A percentile compares a stretch with the other conserved stretches of the same genome.
Evolutionary conservation across 1,140 invertebrate species (phyloP).

Genomic region (Meteorus sp.): DNA sequence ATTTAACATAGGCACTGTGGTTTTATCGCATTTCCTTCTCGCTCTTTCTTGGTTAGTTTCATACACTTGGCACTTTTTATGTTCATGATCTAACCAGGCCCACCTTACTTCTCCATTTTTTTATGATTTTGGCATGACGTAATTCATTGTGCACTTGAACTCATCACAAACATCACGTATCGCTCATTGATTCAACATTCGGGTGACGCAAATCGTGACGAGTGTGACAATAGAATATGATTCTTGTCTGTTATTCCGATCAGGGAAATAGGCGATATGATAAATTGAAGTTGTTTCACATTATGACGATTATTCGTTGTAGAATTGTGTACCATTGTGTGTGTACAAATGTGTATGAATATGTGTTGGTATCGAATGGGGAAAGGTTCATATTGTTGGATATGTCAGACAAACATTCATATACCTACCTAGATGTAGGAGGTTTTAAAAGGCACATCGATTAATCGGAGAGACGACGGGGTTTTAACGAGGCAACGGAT

Average conservation of each 20-base stretch:
- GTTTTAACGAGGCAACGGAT: slow-evolving; percentile 48
- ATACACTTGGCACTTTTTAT: slow-evolving; percentile 8
- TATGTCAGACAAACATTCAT: no score
- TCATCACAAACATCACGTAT: no score
- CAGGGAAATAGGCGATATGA: not conserved
- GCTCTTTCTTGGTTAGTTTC: slow-evolving; percentile 16
- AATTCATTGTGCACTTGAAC: no score
- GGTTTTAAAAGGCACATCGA: slow-evolving; percentile 36
- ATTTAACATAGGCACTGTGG: slow-evolving; percentile 23
- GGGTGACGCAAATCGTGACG: no score
- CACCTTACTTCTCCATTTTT: no score
- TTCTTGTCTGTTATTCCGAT: not conserved
- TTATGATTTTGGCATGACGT: no score
- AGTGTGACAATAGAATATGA: not conserved
- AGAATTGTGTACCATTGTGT: no score
- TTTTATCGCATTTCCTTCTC: slow-evolving; percentile 26
- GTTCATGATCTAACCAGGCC: not conserved
- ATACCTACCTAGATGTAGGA: no score
- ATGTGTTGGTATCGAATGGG: not conserved
- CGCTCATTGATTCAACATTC: no score
- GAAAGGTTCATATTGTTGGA: not conserved
- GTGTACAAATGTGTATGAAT: no score
- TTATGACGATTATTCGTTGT: no score
- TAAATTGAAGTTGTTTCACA: slow-evolving; percentile 10
- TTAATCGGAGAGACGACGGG: slow-evolving; percentile 46